These are phyloP conservation scores for Drosophila barbarae DNA, from an alignment of 2,888 invertebrate genomes.

Conservation along the genomic window DNA sequence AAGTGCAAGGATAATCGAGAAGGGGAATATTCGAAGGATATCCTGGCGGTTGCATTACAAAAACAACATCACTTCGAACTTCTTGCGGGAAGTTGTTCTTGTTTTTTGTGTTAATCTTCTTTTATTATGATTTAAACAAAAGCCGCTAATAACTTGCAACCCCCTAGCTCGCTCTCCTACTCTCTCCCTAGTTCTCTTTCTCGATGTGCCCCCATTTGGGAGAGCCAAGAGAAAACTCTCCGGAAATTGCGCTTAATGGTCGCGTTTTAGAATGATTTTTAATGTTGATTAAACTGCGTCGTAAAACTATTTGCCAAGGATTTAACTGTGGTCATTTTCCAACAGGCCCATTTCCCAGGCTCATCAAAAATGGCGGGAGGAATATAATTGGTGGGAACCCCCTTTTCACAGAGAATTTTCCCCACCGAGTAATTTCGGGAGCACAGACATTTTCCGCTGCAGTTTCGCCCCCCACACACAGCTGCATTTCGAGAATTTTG, in stretches of 20 bases:
- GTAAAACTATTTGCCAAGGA: conserved; percentile 44
- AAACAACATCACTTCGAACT: conserved; percentile 16
- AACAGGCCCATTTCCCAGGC: conserved; percentile 9
- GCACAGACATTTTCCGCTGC: conserved; percentile 18
- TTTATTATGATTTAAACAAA: conserved; percentile 26
- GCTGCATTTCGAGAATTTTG: conserved; percentile 23
- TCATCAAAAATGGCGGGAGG: conserved; percentile 3
- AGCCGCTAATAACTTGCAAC: conserved; percentile 30
- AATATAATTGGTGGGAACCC: conserved; percentile 1
- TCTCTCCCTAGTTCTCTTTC: background rate
- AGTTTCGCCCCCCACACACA: conserved; percentile 18
- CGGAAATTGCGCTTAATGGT: conserved; percentile 44
- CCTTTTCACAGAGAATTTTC: conserved; percentile 1
- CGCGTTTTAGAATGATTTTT: conserved; percentile 50
- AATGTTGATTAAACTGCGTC: conserved; percentile 45
- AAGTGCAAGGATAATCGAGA: conserved; percentile 26
- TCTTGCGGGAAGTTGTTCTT: conserved; percentile 12
- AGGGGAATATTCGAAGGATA: conserved; percentile 24
- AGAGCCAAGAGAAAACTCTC: conserved; percentile 7
- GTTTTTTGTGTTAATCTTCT: conserved; percentile 5
- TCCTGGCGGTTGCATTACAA: conserved; percentile 39
- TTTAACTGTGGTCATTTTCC: background rate
- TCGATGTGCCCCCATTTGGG: conserved; percentile 15
- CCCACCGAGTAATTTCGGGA: conserved; percentile 11
- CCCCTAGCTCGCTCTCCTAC: conserved; percentile 18